These are phyloP conservation scores for Caenorhabditis imperialis DNA, from an alignment of 2,888 invertebrate genomes.

Conservation along the genomic window DNA sequence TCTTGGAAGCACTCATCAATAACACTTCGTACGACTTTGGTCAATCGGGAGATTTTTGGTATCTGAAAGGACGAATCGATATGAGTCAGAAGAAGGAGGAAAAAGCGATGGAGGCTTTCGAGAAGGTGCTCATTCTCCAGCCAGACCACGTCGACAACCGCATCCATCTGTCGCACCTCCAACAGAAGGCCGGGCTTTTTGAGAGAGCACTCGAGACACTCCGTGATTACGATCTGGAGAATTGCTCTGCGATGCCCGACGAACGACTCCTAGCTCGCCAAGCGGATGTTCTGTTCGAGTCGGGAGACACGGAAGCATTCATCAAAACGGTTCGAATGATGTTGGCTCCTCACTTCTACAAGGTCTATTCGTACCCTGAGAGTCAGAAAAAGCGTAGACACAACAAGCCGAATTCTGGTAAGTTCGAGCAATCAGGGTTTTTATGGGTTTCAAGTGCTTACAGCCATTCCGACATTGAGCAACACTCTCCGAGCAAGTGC, in stretches of 20 bases:
- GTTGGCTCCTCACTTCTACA: slow-evolving; percentile 75
- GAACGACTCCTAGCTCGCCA: slow-evolving; percentile 74
- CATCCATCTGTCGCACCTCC: slow-evolving; percentile 71
- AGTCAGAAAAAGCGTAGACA: slow-evolving; percentile 48
- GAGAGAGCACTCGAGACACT: slow-evolving; percentile 72
- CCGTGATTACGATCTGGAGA: slow-evolving; percentile 72
- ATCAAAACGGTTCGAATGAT: slow-evolving; percentile 67
- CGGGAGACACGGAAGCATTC: slow-evolving; percentile 66
- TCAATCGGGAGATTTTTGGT: slow-evolving; percentile 34
- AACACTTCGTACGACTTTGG: slow-evolving; percentile 18
- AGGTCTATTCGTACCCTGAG: slow-evolving; percentile 50
- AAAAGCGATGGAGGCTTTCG: slow-evolving; percentile 64
- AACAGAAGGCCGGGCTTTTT: slow-evolving; percentile 67
- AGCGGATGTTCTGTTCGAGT: slow-evolving; percentile 72
- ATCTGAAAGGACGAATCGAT: slow-evolving; percentile 39
- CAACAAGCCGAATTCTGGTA: slow-evolving; percentile 17
- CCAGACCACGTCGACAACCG: slow-evolving; percentile 74
- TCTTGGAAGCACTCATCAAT: not conserved
- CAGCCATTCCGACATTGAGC: slow-evolving; percentile 43
- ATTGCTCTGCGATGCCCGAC: slow-evolving; percentile 54
- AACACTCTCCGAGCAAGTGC: slow-evolving; percentile 62
- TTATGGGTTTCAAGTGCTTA: slow-evolving; percentile 19
- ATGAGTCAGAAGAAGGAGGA: slow-evolving; percentile 56
- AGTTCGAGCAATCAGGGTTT: too few species aligned
- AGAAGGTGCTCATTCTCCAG: slow-evolving; percentile 56